Evolutionary conservation across 2,888 invertebrate species (phyloP).

Genomic region (Netelia virgata): DNA sequence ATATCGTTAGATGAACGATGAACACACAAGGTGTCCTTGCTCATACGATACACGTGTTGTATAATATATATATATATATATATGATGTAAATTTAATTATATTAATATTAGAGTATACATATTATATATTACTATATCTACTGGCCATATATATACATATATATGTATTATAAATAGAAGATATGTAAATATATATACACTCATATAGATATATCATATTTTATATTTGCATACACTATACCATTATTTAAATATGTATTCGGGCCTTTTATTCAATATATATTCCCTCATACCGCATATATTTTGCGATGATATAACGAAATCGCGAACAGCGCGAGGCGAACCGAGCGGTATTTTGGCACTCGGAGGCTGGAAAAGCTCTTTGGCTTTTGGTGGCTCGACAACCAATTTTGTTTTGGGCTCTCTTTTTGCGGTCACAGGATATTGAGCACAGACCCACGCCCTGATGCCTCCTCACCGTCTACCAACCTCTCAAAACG

Average conservation of each 20-base stretch:
- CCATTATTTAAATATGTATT: too few relatives aligned
- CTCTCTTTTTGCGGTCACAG: constrained; percentile 40
- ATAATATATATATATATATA: too few relatives aligned
- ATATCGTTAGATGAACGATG: not conserved
- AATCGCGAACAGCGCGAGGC: constrained; percentile 27
- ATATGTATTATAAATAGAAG: not conserved
- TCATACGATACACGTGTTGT: too few relatives aligned
- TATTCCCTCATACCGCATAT: not conserved
- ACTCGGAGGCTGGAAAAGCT: constrained; percentile 47
- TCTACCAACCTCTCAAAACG: constrained; percentile 4
- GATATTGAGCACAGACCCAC: constrained; percentile 8
- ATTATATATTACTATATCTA: too few relatives aligned
- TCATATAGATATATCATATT: too few relatives aligned
- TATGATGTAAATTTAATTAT: too few relatives aligned
- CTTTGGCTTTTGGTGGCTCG: constrained; percentile 54
- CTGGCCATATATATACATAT: not conserved
- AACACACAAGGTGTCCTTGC: too few relatives aligned
- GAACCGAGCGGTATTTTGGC: constrained; percentile 3
- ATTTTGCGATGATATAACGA: constrained; percentile 20
- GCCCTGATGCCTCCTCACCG: not conserved
- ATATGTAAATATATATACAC: not conserved
- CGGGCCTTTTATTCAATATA: too few relatives aligned
- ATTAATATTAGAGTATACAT: too few relatives aligned
- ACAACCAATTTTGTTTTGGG: constrained; percentile 64
- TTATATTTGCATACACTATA: too few relatives aligned